Evolutionary conservation across 2,113 vertebrate species (phyloP).

Genomic region (Hiodon tergisus): DNA sequence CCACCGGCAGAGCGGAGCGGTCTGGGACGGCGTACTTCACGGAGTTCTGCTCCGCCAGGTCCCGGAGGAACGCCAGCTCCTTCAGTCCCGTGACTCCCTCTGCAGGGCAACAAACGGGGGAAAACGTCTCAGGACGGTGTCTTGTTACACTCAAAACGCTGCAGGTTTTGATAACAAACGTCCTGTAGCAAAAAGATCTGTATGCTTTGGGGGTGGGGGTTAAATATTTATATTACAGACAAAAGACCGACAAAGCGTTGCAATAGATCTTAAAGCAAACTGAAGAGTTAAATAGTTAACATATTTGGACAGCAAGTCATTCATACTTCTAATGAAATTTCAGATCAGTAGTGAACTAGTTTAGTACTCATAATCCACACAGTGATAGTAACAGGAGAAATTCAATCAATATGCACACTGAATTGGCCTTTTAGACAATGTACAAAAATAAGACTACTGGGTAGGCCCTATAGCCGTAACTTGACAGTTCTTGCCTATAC

Average conservation of each 20-base stretch:
- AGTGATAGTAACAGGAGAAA: neutral
- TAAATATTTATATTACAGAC: too few species aligned
- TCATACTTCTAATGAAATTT: constrained; percentile 51
- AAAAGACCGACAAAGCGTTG: too few species aligned
- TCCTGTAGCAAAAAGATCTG: neutral
- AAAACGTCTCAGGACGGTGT: neutral
- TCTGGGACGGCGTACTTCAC: constrained; percentile 81
- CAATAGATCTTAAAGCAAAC: neutral
- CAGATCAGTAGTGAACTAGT: constrained; percentile 30
- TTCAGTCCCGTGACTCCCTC: constrained; percentile 93
- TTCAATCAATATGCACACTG: neutral
- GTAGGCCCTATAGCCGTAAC: too few species aligned
- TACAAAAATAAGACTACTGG: neutral
- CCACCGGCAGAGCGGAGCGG: constrained; percentile 69
- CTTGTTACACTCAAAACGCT: too few species aligned
- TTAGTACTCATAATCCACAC: neutral
- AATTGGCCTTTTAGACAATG: neutral
- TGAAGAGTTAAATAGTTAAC: neutral
- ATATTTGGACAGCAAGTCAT: constrained; percentile 34
- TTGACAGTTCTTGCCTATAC: too few species aligned
- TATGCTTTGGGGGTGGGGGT: too few species aligned
- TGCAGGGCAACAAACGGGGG: constrained; percentile 32
- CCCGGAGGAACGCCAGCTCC: constrained; percentile 90
- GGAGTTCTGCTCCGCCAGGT: constrained; percentile 92
- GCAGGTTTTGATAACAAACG: neutral